These are phyloP conservation scores for Morpho helenor DNA, from an alignment of 2,888 invertebrate genomes.

Conservation along the genomic window DNA sequence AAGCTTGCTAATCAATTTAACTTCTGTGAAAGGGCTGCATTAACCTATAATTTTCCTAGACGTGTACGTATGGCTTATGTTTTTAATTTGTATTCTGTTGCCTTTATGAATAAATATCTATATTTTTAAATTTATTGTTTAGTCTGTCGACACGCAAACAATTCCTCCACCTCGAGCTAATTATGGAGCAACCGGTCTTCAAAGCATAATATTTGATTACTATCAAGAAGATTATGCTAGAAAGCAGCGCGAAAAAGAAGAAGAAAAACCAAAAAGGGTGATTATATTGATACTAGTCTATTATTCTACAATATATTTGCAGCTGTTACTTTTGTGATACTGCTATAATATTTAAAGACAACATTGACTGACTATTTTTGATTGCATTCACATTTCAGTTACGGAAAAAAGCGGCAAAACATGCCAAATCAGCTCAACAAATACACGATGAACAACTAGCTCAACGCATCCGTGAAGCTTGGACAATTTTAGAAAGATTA, in stretches of 20 bases:
- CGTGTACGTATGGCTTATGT: slow-evolving; percentile 74
- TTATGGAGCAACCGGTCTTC: slow-evolving; percentile 87
- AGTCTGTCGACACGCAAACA: slow-evolving; percentile 89
- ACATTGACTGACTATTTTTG: background rate
- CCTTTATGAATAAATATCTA: background rate
- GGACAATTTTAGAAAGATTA: slow-evolving; percentile 94
- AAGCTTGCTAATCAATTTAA: slow-evolving; percentile 97
- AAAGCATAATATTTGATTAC: slow-evolving; percentile 94
- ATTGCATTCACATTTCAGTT: slow-evolving; percentile 36
- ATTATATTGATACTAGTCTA: slow-evolving; percentile 16
- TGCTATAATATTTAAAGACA: too few relatives aligned
- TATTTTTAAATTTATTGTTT: slow-evolving; percentile 1
- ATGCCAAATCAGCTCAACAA: slow-evolving; percentile 74
- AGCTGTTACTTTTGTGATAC: too few relatives aligned
- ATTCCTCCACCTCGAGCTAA: slow-evolving; percentile 91
- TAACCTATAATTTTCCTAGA: slow-evolving; percentile 87
- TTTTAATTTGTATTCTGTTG: background rate
- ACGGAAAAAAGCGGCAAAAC: slow-evolving; percentile 62
- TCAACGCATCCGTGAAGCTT: slow-evolving; percentile 83
- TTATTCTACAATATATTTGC: too few relatives aligned
- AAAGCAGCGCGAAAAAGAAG: slow-evolving; percentile 85
- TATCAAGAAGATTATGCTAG: slow-evolving; percentile 90
- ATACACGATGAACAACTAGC: slow-evolving; percentile 82
- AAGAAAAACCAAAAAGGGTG: slow-evolving; percentile 80
- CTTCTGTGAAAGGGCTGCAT: slow-evolving; percentile 94